phyloP scores from a whole-genome alignment of 1,140 invertebrate genomes.

The Formica selysi region DNA sequence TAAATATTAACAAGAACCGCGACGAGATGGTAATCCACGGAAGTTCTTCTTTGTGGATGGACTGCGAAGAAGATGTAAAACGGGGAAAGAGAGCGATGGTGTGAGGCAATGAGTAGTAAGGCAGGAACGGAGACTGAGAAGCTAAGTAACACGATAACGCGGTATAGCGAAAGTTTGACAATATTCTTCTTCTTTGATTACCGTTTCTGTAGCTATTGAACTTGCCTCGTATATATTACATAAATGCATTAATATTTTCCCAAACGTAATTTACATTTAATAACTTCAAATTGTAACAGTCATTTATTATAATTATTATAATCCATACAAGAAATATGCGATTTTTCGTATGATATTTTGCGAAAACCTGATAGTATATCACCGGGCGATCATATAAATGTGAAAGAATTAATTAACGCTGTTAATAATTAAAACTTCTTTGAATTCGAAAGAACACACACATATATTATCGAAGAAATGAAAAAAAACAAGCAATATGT shows the following conservation, averaged over 20 bases:
- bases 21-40: conserved; percentile 82
- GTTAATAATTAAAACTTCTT: too few species aligned
- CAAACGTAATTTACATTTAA: conserved; percentile 22
- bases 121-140: conserved; percentile 48
- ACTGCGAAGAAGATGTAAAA: conserved; percentile 72
- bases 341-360: too few species aligned
- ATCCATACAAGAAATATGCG: neutral
- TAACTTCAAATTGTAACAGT: neutral
- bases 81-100: conserved; percentile 52
- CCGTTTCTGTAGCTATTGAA: conserved; percentile 69
- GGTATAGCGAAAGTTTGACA: conserved; percentile 72
- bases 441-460: too few species aligned
- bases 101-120: conserved; percentile 63
- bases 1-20: conserved; percentile 83
- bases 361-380: too few species aligned
- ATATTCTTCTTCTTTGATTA: conserved; percentile 80
- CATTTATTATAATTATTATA: conserved; percentile 6
- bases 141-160: conserved; percentile 54
- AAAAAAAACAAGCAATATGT: too few species aligned
- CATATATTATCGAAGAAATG: too few species aligned
- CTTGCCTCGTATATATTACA: conserved; percentile 52
- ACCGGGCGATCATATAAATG: too few species aligned
- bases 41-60: conserved; percentile 78
- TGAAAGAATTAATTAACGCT: too few species aligned
- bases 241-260: conserved; percentile 50